phyloP scores from a whole-genome alignment of 2,797 vertebrate species.

The Acipenser oxyrinchus region DNA sequence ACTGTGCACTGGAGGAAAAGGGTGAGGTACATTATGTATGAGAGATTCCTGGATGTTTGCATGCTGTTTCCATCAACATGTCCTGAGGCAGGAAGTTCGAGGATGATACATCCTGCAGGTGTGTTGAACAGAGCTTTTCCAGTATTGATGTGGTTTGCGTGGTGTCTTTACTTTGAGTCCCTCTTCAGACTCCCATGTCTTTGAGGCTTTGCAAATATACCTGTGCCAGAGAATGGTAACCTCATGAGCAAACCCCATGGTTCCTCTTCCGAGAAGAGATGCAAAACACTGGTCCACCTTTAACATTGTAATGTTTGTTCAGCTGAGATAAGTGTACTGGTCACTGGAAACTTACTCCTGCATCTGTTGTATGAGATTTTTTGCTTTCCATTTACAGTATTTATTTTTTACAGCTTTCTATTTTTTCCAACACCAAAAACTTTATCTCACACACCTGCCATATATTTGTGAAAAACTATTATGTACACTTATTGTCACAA shows the following conservation, averaged over 20 bases:
- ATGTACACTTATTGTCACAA: too few species aligned
- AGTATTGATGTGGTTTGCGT: conserved; percentile 40
- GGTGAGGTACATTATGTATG: conserved; percentile 3
- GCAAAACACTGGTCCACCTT: not conserved
- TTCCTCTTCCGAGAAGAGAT: not conserved
- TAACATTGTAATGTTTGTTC: not conserved
- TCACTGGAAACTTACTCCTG: too few species aligned
- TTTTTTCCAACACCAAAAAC: too few species aligned
- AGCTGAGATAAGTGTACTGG: too few species aligned
- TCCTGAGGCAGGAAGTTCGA: conserved; percentile 35
- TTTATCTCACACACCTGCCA: too few species aligned
- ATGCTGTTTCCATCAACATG: conserved; percentile 35
- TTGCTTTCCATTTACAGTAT: too few species aligned
- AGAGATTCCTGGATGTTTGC: conserved; percentile 20
- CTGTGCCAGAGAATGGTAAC: conserved; percentile 1
- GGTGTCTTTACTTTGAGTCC: conserved; percentile 38
- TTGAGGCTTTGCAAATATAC: conserved; percentile 26
- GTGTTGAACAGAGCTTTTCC: conserved; percentile 40
- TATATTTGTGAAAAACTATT: too few species aligned
- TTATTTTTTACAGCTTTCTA: too few species aligned
- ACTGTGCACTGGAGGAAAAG: not conserved
- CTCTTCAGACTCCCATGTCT: conserved; percentile 7
- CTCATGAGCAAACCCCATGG: not conserved
- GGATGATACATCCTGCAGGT: conserved; percentile 38
- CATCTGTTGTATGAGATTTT: too few species aligned